phyloP scores from a whole-genome alignment of 2,888 invertebrate species.

The Penaeus monodon region DNA sequence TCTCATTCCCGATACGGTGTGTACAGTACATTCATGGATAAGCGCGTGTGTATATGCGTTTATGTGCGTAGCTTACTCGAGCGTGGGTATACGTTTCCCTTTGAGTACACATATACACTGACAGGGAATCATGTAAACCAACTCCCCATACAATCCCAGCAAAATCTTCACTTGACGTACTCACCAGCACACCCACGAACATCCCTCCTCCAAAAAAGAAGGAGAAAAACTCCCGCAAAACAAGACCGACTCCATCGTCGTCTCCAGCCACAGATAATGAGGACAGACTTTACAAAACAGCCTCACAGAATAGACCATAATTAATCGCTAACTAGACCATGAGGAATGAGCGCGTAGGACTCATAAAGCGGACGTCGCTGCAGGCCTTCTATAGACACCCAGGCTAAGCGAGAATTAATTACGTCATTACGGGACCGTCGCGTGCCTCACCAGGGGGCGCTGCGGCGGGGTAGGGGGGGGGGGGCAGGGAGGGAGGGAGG shows the following conservation, averaged over 20 bases:
- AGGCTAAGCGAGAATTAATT: conserved; percentile 46
- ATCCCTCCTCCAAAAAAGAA: background rate
- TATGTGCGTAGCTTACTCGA: too few species aligned
- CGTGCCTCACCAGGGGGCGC: conserved; percentile 34
- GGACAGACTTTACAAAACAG: background rate
- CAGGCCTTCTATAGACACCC: conserved; percentile 12
- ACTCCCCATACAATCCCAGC: too few species aligned
- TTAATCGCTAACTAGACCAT: too few species aligned
- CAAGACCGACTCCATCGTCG: background rate
- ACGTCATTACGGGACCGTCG: conserved; percentile 48
- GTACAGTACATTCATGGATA: too few species aligned
- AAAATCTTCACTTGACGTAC: background rate
- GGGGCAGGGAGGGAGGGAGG: too few species aligned
- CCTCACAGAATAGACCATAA: too few species aligned
- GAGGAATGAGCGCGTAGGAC: too few species aligned
- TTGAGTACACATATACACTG: too few species aligned
- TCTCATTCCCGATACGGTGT: too few species aligned
- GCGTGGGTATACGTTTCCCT: too few species aligned
- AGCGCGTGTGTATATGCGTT: too few species aligned
- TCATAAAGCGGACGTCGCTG: conserved; percentile 3
- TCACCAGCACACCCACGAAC: background rate
- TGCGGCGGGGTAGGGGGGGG: background rate
- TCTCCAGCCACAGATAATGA: background rate
- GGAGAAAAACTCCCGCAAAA: background rate
- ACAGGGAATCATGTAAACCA: too few species aligned